Evolutionary conservation across 2,113 vertebrate species (phyloP).

Genomic region (Marmota flaviventris): DNA sequence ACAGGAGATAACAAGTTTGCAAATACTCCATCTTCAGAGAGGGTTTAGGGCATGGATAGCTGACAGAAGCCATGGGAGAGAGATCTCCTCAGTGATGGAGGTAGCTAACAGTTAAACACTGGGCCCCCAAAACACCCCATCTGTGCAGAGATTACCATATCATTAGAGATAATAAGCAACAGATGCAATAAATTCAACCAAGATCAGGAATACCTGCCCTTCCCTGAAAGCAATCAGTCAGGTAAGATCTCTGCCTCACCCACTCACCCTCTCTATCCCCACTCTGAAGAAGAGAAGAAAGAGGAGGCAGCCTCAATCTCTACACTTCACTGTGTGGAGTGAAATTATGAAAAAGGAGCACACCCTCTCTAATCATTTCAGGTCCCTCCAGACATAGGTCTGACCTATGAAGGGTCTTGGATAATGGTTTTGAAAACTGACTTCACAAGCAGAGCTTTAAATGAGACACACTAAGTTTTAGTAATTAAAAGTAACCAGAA

Average conservation of each 20-base stretch:
- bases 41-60: background rate
- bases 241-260: background rate
- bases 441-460: background rate
- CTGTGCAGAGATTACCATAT: background rate
- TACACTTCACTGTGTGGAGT: background rate
- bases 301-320: background rate
- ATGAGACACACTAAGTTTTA: background rate
- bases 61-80: background rate
- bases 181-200: background rate
- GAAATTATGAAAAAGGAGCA: too few species aligned
- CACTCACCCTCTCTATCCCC: background rate
- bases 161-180: background rate
- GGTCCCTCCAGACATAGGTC: background rate
- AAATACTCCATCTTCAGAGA: background rate
- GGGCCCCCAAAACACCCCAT: background rate
- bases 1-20: background rate
- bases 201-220: background rate
- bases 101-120: background rate
- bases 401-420: background rate
- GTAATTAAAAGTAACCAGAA: conserved; percentile 19
- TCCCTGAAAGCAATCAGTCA: background rate
- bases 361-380: background rate
- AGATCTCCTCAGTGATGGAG: background rate
- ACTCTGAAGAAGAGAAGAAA: background rate
- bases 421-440: background rate